Base-by-base conservation (phyloP, 2,113 vertebrate species). In the Morone chrysops region DNA sequence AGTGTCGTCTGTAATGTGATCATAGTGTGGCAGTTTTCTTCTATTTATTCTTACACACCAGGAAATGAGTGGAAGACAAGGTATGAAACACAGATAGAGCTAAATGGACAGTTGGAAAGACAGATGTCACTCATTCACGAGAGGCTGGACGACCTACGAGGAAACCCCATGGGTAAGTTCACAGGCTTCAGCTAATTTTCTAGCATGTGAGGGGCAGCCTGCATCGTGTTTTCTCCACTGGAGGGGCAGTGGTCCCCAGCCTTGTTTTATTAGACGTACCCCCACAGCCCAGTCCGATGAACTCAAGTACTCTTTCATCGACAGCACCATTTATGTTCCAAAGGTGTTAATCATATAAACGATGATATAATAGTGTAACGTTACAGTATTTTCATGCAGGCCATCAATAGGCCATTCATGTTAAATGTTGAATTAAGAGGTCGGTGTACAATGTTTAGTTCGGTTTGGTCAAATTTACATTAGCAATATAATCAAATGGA, bases 21-120 rank as follows among this genome's bases (percentile, higher is more conserved):
- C 31, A 6, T 36, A 38, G 1, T 50, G 22, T 47, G 6, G 70
- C 54, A 17, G 18, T 22, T 65, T 25, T 71, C 17, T 11, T 81
- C 5, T 69, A 17, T 59, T 43, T 61, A 13, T 50, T 7, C 51
- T 77, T 1, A 13, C 53, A 43, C 56, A 0, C 18, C 78, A 96
- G 97, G 91, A 77, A 96, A 93, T 90, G 96, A 98, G 87, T 99
- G 97, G 97, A 97, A 96, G 94, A 96, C 94, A 2, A 94, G 95
- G 80, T 97, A 95, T 62, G 96, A 98, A 86, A 96, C 95, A 2
- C 97, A 97, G 93, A 60, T 91, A 66, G 97, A 97, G 91, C 31
- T 98, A 41, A 98, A 98, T 53, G 93, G 93, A 79, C 96, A 97
- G 76, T 71, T 97, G 81, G 90, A 96, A 83, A 95, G 95, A n/a